These are phyloP conservation scores for Spatula versicolor DNA, from an alignment of 2,797 vertebrate genomes.

Conservation along the genomic window DNA sequence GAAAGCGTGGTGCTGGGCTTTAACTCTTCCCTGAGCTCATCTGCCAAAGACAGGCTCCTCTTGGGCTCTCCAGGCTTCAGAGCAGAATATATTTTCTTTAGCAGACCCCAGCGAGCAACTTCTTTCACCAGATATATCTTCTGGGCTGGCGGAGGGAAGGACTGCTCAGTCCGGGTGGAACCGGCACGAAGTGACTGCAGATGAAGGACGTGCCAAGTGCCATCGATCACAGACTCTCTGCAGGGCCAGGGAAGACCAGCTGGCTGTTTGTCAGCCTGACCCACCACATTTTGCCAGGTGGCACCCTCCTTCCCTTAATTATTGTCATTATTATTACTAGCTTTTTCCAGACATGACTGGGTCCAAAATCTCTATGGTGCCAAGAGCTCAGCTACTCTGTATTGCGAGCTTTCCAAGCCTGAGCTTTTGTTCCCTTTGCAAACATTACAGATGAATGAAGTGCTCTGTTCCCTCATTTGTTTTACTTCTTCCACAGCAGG, in stretches of 20 bases:
- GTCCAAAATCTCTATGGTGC: neutral
- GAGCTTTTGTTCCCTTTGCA: neutral
- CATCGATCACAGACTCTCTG: neutral
- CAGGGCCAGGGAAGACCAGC: neutral
- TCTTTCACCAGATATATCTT: neutral
- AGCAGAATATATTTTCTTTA: constrained; percentile 9
- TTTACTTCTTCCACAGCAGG: neutral
- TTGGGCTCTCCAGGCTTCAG: neutral
- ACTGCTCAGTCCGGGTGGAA: neutral
- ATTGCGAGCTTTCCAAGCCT: neutral
- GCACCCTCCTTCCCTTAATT: neutral
- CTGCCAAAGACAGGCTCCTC: neutral
- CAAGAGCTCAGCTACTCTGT: neutral
- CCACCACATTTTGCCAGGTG: neutral
- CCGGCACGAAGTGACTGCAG: neutral
- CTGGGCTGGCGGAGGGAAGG: neutral
- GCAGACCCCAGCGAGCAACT: neutral
- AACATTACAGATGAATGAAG: neutral
- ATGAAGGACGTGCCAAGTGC: rapidly evolving
- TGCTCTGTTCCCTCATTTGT: neutral
- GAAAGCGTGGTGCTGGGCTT: neutral
- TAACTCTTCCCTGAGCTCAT: constrained; percentile 27
- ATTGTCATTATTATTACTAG: neutral
- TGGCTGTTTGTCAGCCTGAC: neutral
- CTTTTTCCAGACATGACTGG: neutral